phyloP scores from a whole-genome alignment of 2,797 vertebrate species.

The Hippopotamyrus pictus region DNA sequence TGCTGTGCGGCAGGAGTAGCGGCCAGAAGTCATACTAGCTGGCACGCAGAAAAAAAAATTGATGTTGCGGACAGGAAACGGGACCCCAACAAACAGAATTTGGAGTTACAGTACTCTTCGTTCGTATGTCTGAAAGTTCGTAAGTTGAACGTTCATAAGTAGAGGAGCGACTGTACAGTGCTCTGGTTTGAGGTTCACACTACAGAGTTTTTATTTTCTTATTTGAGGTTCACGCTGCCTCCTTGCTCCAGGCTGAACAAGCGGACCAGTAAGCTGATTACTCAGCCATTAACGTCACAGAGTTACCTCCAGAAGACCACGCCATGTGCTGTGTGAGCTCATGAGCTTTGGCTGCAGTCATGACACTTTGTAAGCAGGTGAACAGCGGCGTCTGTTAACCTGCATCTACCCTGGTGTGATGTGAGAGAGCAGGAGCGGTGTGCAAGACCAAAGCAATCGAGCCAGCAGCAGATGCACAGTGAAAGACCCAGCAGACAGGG shows the following conservation, averaged over 20 bases:
- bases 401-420: not conserved
- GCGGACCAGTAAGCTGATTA: not conserved
- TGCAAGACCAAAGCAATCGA: not conserved
- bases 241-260: not conserved
- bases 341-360: not conserved
- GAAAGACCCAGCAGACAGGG: not conserved
- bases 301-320: not conserved
- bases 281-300: not conserved
- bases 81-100: not conserved
- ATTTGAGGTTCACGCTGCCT: not conserved
- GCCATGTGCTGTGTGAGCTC: not conserved
- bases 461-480: not conserved
- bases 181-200: not conserved
- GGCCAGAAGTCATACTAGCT: not conserved
- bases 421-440: not conserved
- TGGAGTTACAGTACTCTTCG: not conserved
- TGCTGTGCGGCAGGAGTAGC: too few species aligned
- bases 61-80: not conserved
- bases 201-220: not conserved
- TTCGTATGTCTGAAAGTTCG: not conserved
- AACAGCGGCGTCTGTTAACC: not conserved
- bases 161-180: not conserved
- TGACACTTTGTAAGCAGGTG: not conserved
- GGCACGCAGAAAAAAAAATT: not conserved
- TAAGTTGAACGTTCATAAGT: not conserved